phyloP scores from a whole-genome alignment of 2,888 invertebrate species.

The Julus scanicus region DNA sequence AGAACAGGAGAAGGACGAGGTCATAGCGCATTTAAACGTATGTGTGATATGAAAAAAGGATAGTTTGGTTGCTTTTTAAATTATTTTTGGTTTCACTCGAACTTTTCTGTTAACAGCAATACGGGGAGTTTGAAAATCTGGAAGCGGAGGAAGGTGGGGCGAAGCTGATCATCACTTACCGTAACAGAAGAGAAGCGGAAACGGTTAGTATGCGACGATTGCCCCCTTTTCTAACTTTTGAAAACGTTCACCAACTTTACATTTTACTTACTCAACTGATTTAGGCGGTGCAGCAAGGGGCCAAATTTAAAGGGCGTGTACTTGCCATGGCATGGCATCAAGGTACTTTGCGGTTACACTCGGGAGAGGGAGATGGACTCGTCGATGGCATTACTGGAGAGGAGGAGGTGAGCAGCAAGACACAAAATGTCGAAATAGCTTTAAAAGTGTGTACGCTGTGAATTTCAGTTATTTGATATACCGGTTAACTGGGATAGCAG shows the following conservation, averaged over 20 bases:
- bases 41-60: constrained; percentile 63
- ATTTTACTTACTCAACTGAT: constrained; percentile 4
- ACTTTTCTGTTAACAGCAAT: constrained; percentile 73
- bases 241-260: not conserved
- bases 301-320: constrained; percentile 62
- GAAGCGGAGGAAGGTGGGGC: constrained; percentile 80
- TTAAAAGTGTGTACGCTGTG: no score
- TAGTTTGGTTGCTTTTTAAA: not conserved
- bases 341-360: constrained; percentile 4
- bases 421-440: no score
- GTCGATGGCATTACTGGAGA: constrained; percentile 50
- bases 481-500: not conserved
- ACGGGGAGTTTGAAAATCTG: constrained; percentile 87
- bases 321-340: constrained; percentile 64
- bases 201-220: constrained; percentile 68
- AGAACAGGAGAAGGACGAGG: constrained; percentile 81
- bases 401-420: constrained; percentile 14
- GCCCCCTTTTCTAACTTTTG: not conserved
- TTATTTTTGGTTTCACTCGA: not conserved
- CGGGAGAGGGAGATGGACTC: constrained; percentile 51
- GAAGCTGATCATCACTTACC: constrained; percentile 79
- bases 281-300: constrained; percentile 63
- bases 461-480: no score
- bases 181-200: constrained; percentile 82
- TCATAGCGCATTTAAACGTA: constrained; percentile 86